Evolutionary conservation across 2,113 vertebrate genomes (phyloP), one percentile per base, ranked within the genome.

Genomic region (Alces alces): DNA sequence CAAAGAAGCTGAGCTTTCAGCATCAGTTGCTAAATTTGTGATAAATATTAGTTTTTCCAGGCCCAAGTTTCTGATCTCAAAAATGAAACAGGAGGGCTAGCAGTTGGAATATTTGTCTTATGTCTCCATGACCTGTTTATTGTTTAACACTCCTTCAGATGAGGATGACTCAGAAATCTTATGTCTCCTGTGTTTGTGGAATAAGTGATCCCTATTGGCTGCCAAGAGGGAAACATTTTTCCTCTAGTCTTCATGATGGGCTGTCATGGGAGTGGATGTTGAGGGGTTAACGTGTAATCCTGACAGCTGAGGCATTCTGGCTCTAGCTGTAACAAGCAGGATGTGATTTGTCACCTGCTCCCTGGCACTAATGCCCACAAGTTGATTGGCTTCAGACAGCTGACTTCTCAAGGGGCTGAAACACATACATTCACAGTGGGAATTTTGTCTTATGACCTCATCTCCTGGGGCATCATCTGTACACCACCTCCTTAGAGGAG

Each of bases 331-430:
- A 93, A 80, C 25, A 70, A 89, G 87, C 73, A n/a, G 36, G 28
- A 25, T 45, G 33, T 45, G 61, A 60, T 47, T 84, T 87, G 64
- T 92, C 94, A 80, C 93, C 89, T 79, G 73, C 76, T 88, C 2
- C 23, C 55, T 28, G 82, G 57, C 82, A 50, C 80, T n/a, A 64
- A 84, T 21, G 50, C 82, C 80, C 50, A 47, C 47, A 73, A 28
- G 55, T n/a, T 50, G 54, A 89, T 78, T 76, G 94, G 79, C 28
- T 76, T 47, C 28, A 58, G 60, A 90, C 47, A n/a, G 90, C 12
- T 70, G 87, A 8, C 61, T 61, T 93, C 76, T 82, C 86, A 36
- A 78, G 30, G 57, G 47, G 54, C 47, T 30, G 39, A 43, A 55
- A 36, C 30, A 43, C 39, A 19, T 27, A 36, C 15, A n/a, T 87